Conservation (phyloP, 2,888 invertebrate genomes). For the Ethmia dodecea region DNA sequence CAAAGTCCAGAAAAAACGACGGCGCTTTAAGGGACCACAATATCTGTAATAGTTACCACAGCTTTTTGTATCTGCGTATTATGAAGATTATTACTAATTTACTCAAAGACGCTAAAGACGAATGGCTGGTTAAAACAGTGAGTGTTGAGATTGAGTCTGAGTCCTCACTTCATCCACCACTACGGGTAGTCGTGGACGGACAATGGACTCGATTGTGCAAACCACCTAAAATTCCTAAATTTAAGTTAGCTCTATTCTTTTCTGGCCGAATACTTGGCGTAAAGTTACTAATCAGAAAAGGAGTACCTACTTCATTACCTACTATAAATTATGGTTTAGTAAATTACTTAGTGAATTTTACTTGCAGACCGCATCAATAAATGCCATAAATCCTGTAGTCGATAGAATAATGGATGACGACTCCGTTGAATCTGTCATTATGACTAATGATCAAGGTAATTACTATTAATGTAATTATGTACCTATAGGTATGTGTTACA, state of each 20-base stretch:
- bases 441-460: constrained; percentile 61
- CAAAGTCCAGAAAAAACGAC: constrained; percentile 16
- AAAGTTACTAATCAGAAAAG: too few relatives aligned
- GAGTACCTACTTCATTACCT: background rate
- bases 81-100: constrained; percentile 59
- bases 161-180: background rate
- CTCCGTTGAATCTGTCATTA: constrained; percentile 57
- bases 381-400: constrained; percentile 53
- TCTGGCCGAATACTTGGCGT: too few relatives aligned
- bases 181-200: background rate
- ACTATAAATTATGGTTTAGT: background rate
- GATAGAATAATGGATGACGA: constrained; percentile 65
- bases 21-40: background rate
- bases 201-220: background rate
- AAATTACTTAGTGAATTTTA: background rate
- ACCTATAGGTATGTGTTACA: too few relatives aligned
- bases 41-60: background rate
- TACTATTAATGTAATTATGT: too few relatives aligned
- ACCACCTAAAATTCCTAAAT: background rate
- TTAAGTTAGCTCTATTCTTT: background rate
- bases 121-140: constrained; percentile 51
- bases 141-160: background rate
- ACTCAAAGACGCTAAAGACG: constrained; percentile 48
- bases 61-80: too few relatives aligned
- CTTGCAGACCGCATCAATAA: constrained; percentile 51